Percentiles rank a stretch among this genome's conserved stretches.
Evolutionary conservation across 2,797 vertebrate genomes (phyloP).

Genomic region (Nyctibius grandis): DNA sequence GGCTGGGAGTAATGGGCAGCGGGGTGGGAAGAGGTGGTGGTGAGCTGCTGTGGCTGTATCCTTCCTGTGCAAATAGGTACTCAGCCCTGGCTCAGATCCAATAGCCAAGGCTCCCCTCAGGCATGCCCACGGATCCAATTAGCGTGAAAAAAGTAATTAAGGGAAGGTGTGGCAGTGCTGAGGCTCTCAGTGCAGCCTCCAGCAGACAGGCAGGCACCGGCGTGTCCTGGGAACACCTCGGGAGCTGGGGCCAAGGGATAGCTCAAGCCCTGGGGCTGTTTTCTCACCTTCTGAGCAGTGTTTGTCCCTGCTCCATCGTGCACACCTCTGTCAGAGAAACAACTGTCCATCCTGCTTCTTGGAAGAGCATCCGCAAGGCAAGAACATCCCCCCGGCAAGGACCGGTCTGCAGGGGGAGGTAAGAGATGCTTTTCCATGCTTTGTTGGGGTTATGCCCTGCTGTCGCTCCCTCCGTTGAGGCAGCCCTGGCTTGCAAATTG

Average conservation of each 20-base stretch:
- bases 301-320: rapidly evolving
- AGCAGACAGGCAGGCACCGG: not conserved
- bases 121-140: slow-evolving; percentile 57
- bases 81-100: not conserved
- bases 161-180: slow-evolving; percentile 68
- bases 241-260: not conserved
- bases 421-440: not conserved
- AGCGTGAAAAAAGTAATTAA: slow-evolving; percentile 72
- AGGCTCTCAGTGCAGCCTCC: slow-evolving; percentile 56
- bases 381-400: not conserved
- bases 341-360: not conserved
- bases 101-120: not conserved
- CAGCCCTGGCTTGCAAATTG: not conserved
- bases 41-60: not conserved
- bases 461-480: not conserved
- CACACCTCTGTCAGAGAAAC: rapidly evolving
- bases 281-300: not conserved
- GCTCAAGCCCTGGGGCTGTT: not conserved
- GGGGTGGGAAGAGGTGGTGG: not conserved
- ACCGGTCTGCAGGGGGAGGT: not conserved
- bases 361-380: not conserved
- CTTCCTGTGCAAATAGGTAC: not conserved
- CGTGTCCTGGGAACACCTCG: not conserved
- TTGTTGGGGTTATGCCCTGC: not conserved
- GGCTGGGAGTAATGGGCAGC: not conserved